Percentiles rank a stretch among this genome's conserved stretches.
Conservation (phyloP, 2,797 vertebrate species). For the Fratercula arctica region DNA sequence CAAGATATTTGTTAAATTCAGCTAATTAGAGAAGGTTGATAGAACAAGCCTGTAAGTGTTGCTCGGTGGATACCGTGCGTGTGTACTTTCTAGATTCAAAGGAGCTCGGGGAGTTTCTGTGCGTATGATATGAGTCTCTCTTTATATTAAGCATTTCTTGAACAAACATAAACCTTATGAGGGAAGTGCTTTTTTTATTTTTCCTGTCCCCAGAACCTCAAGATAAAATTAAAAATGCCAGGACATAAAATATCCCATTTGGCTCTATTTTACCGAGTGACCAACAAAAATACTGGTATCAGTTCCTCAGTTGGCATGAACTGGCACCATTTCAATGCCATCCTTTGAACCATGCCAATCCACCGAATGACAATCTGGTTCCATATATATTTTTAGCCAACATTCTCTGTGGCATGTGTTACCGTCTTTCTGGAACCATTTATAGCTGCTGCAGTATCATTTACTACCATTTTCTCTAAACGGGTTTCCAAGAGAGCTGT, state of each 20-base stretch:
- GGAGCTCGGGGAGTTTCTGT: not conserved
- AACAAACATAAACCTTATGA: not conserved
- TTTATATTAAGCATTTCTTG: not conserved
- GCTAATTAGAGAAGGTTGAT: constrained; percentile 16
- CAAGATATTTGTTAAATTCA: constrained; percentile 1
- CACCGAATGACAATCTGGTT: not conserved
- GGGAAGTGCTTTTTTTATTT: not conserved
- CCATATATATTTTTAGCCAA: not conserved
- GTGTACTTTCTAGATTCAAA: not conserved
- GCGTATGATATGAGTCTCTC: not conserved
- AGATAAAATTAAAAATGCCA: not conserved
- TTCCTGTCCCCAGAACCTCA: not conserved
- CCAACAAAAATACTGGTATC: not conserved
- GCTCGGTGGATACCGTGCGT: not conserved
- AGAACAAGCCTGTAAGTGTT: not conserved
- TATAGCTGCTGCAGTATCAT: not conserved
- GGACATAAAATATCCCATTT: not conserved
- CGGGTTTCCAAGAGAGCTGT: not conserved
- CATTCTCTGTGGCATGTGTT: not conserved
- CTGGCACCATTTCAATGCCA: not conserved
- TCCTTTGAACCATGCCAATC: not conserved
- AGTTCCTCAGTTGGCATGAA: not conserved
- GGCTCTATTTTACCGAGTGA: not conserved
- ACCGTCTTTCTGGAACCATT: not conserved
- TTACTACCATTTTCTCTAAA: not conserved